Percentiles rank a stretch among this genome's conserved stretches.
Evolutionary conservation across 2,797 vertebrate species (phyloP).

Genomic region (Coregonus ussuriensis): DNA sequence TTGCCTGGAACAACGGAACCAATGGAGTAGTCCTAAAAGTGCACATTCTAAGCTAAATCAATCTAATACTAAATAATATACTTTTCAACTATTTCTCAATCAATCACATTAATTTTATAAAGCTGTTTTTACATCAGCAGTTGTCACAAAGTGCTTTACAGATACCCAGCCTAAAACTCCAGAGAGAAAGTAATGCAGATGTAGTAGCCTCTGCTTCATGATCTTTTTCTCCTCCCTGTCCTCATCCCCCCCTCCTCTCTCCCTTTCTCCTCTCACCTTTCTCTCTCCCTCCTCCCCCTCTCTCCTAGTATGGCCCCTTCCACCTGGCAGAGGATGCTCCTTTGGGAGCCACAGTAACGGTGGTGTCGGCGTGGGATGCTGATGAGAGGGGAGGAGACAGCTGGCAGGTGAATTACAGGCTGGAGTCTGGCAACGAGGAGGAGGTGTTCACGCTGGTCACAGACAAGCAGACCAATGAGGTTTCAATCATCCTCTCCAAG

Average conservation of each 20-base stretch:
- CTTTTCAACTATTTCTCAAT: background rate
- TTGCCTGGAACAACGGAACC: background rate
- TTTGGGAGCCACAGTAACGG: constrained; percentile 70
- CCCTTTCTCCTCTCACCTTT: background rate
- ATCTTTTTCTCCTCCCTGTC: background rate
- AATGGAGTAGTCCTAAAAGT: background rate
- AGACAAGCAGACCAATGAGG: constrained; percentile 66
- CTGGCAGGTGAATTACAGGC: constrained; percentile 76
- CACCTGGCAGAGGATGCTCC: constrained; percentile 70
- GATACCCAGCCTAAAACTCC: no score
- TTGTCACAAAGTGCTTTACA: no score
- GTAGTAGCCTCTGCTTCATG: background rate
- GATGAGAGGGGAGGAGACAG: constrained; percentile 80
- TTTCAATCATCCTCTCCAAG: constrained; percentile 75
- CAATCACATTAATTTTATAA: no score
- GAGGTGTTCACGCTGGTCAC: constrained; percentile 71
- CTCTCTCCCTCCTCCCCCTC: background rate
- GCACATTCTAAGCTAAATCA: background rate
- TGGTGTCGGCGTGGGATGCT: constrained; percentile 73
- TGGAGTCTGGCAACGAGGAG: constrained; percentile 79
- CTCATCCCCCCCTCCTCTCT: background rate
- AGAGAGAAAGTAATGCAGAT: no score
- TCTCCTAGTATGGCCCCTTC: constrained; percentile 71
- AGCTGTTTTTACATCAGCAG: no score
- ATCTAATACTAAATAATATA: background rate